Base-by-base conservation (phyloP, 2,113 vertebrate species). In the Cyanoramphus novaezelandiae region DNA sequence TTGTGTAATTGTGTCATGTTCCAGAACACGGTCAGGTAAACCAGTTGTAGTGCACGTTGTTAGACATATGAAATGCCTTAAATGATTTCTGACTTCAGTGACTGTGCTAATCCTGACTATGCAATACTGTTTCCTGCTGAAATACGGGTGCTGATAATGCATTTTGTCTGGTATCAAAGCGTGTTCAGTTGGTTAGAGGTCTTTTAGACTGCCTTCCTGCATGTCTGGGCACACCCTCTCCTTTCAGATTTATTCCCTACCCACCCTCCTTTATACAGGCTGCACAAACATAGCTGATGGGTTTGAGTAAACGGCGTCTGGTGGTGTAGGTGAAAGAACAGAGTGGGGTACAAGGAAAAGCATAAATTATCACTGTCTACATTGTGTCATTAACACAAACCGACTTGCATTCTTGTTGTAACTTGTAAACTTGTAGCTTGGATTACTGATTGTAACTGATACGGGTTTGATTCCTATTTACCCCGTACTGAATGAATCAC, bases 401-500 rank as follows among this genome's bases (percentile, higher is more conserved):
- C 37, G 55, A 49, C 44, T 87, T 47, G 27, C 28, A 4, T 76
- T 94, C 12, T 47, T 65, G 25, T 46, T 63, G 43, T 53, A 55
- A n/a, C 60, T 79, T 79, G 27, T 85, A 20, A 64, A 1, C 39
- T 29, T 79, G 35, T 49, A 25, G 39, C 7, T 76, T 84, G 29
- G 43, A 52, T 77, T 75, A 17, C 55, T 9, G 74, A 2, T 55
- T 52, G 31, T 92, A 69, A n/a, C 65, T 44, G 7, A 29, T 60
- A 12, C 1, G 5, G 1, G 20, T 86, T 84, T 75, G 17, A 39
- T 64, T 91, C 25, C 23, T 52, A 16, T 74, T 91, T 78, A 35
- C 13, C 28, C 23, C 8, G 3, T 16, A 13, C 55, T 59, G 55
- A 63, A 50, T 0, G 0, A 71, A 10, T 53, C 11, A 6, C 53